These are phyloP conservation scores for Setophaga petechia DNA, from an alignment of 2,113 vertebrate species.

Conservation along the genomic window DNA sequence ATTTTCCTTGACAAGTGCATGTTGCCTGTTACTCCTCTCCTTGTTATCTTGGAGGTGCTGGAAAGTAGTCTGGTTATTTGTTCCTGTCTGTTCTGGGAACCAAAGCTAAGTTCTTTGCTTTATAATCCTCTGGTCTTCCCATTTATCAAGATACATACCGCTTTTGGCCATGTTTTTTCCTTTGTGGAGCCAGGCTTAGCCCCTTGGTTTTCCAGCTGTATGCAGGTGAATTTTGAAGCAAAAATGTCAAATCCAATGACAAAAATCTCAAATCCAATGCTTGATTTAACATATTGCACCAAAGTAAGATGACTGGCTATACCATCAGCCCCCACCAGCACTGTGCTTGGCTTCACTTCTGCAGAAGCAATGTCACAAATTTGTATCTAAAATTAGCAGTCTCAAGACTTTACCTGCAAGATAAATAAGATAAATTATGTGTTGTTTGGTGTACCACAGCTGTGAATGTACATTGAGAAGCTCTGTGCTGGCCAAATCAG, in stretches of 20 bases:
- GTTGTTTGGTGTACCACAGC: neutral
- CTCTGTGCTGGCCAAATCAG: neutral
- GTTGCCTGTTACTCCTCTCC: constrained; percentile 22
- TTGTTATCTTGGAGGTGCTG: constrained; percentile 30
- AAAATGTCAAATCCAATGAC: neutral
- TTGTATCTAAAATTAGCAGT: neutral
- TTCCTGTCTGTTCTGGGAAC: neutral
- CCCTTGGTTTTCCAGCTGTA: neutral
- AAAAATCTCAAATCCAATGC: neutral
- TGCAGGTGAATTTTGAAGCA: neutral
- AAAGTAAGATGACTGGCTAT: neutral
- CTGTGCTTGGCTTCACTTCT: neutral
- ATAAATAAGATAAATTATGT: neutral
- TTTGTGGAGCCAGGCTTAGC: neutral
- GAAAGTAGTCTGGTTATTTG: constrained; percentile 14
- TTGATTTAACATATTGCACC: neutral
- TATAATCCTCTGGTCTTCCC: neutral
- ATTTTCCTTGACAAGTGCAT: constrained; percentile 32
- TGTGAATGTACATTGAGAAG: neutral
- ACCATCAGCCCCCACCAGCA: neutral
- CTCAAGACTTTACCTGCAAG: neutral
- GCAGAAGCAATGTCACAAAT: neutral
- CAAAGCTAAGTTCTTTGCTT: neutral
- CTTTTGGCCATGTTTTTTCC: neutral
- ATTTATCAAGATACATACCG: neutral